Percentiles rank a stretch among this genome's conserved stretches.
Evolutionary conservation across 1,140 invertebrate species (phyloP).

Genomic region (Diachasma alloeum): DNA sequence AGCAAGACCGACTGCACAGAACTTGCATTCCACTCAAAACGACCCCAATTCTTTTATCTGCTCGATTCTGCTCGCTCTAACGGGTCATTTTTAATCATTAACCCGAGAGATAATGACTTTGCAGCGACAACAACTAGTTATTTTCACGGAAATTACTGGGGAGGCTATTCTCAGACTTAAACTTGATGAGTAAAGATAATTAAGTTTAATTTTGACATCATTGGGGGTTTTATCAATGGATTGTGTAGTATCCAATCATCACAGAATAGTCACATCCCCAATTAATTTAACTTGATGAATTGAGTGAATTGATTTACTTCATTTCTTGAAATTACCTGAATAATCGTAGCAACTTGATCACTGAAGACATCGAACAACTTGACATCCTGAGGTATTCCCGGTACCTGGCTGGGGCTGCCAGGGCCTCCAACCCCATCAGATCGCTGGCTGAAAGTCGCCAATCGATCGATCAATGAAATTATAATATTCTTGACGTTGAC

Average conservation of each 20-base stretch:
- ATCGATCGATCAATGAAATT: constrained; percentile 93
- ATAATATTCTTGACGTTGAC: constrained; percentile 99
- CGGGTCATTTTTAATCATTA: background rate
- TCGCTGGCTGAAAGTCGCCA: constrained; percentile 83
- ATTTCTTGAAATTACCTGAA: constrained; percentile 71
- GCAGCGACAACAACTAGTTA: background rate
- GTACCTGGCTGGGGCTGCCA: constrained; percentile 61
- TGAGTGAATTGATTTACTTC: background rate
- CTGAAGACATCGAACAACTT: constrained; percentile 98
- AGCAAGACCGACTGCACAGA: background rate
- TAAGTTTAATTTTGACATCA: constrained; percentile 39
- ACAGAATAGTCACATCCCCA: constrained; percentile 24
- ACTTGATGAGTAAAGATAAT: constrained; percentile 54
- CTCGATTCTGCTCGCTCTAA: background rate
- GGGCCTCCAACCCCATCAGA: constrained; percentile 69
- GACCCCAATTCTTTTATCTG: background rate
- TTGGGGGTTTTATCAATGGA: constrained; percentile 27
- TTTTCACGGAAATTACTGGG: background rate
- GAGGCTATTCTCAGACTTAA: constrained; percentile 57
- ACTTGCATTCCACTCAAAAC: background rate
- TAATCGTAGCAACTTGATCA: constrained; percentile 95
- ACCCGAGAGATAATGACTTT: background rate
- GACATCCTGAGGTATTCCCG: constrained; percentile 86
- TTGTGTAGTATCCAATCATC: constrained; percentile 52
- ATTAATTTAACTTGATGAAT: background rate